Percentiles rank a stretch among this genome's conserved stretches.
Conservation (phyloP, 2,797 vertebrate species). For the Buphagus erythrorhynchus region DNA sequence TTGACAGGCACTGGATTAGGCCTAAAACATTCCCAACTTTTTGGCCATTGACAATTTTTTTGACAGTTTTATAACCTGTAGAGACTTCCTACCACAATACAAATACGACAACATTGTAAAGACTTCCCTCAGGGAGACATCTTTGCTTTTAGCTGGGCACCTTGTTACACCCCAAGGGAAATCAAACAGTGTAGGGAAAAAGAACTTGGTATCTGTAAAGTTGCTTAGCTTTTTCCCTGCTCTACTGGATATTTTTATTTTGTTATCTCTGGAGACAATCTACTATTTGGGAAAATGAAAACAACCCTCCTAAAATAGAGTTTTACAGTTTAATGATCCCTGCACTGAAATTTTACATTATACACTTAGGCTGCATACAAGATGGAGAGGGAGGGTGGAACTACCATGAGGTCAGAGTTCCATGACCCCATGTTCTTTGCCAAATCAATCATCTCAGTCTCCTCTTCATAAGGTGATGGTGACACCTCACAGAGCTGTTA, state of each 20-base stretch:
- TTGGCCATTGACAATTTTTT: background rate
- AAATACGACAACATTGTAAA: background rate
- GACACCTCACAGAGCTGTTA: background rate
- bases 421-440: background rate
- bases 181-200: background rate
- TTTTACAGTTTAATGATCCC: constrained; percentile 1
- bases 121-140: background rate
- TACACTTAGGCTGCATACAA: background rate
- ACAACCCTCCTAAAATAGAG: background rate
- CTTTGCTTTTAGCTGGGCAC: background rate
- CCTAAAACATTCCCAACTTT: background rate
- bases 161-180: background rate
- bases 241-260: background rate
- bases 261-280: constrained; percentile 10
- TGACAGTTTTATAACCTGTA: background rate
- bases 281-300: constrained; percentile 24
- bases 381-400: background rate
- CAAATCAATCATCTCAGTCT: background rate
- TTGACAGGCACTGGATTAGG: background rate
- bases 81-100: background rate
- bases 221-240: background rate
- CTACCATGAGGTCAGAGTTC: background rate
- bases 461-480: background rate
- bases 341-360: background rate
- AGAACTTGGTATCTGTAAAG: background rate